Conservation (phyloP, 2,888 invertebrate genomes). For the Melolontha melolontha region DNA sequence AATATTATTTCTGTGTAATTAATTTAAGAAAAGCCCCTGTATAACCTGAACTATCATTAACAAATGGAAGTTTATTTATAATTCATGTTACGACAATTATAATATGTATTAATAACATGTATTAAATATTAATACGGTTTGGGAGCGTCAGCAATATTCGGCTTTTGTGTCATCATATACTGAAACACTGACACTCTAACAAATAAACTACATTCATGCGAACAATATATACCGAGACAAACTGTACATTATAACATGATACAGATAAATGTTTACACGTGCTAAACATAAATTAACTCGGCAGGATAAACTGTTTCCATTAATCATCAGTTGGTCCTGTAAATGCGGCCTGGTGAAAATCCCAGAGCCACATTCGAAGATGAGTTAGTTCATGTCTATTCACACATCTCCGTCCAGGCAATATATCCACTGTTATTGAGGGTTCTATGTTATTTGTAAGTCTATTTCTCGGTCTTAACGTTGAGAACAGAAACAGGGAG, state of each 20-base stretch:
- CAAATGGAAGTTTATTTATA: no score
- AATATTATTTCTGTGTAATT: no score
- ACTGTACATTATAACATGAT: slow-evolving; percentile 19
- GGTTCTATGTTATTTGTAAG: slow-evolving; percentile 5
- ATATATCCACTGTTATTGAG: slow-evolving; percentile 19
- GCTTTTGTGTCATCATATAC: no score
- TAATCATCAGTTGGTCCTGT: slow-evolving; percentile 19
- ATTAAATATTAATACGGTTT: no score
- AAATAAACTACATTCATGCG: no score
- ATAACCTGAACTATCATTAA: no score
- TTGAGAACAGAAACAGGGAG: slow-evolving; percentile 11
- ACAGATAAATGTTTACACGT: slow-evolving; percentile 37
- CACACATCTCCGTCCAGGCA: slow-evolving; percentile 8
- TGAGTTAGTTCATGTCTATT: slow-evolving; percentile 18
- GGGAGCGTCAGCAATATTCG: no score
- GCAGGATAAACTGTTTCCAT: slow-evolving; percentile 30
- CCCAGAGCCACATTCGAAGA: slow-evolving; percentile 22
- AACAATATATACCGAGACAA: no score
- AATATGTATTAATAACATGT: no score
- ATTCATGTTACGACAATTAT: no score
- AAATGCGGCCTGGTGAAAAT: slow-evolving; percentile 18
- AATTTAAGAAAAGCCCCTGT: no score
- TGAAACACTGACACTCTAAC: no score
- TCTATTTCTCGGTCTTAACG: slow-evolving; percentile 10
- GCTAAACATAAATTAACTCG: slow-evolving; percentile 33